Percentiles rank a stretch among this genome's conserved stretches.
These are phyloP conservation scores for Harmothoe impar DNA, from an alignment of 2,888 invertebrate species.

Conservation along the genomic window DNA sequence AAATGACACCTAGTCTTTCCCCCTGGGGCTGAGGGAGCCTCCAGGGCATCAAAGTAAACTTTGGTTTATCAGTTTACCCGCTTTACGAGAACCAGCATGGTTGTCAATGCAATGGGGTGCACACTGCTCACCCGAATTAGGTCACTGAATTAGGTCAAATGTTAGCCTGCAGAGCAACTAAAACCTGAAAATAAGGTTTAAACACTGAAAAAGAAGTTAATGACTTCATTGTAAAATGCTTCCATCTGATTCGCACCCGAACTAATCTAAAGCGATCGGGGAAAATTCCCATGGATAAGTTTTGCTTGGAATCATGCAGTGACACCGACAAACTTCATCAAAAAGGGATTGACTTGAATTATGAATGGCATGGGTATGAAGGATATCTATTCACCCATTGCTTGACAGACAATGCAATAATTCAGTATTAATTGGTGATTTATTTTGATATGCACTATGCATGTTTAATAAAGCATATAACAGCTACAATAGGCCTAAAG, in stretches of 20 bases:
- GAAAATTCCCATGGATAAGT: too few species aligned
- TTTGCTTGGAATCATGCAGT: too few species aligned
- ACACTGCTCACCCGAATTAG: too few species aligned
- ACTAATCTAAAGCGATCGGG: too few species aligned
- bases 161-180: too few species aligned
- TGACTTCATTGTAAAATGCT: too few species aligned
- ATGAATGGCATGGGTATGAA: neutral
- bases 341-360: neutral
- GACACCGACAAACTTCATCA: too few species aligned
- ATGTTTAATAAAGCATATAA: neutral
- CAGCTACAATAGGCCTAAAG: neutral
- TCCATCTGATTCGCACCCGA: too few species aligned
- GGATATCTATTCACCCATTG: neutral
- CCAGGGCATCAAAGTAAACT: neutral
- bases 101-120: neutral
- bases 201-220: too few species aligned
- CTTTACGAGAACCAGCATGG: neutral
- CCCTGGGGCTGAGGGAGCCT: neutral
- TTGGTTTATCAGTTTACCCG: constrained; percentile 11
- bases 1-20: neutral
- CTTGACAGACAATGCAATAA: constrained; percentile 11
- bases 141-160: too few species aligned
- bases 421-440: constrained; percentile 13
- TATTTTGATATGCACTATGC: neutral
- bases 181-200: too few species aligned